phyloP scores from a whole-genome alignment of 2,888 invertebrate genomes.

The Fragum sueziense region DNA sequence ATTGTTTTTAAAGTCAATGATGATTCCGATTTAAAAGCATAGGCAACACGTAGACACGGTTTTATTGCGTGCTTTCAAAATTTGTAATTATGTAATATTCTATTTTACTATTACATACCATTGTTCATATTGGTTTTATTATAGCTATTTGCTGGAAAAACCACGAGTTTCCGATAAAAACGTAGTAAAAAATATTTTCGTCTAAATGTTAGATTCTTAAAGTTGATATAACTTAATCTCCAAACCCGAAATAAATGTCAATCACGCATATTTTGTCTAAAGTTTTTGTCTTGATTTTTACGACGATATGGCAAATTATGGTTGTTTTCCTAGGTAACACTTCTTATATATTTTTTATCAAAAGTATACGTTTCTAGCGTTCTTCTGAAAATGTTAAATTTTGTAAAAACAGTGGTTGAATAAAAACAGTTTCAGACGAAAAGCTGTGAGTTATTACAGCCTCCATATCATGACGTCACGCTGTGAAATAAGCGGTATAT shows the following conservation, averaged over 20 bases:
- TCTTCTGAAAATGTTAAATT: not conserved
- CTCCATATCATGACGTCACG: slow-evolving; percentile 5
- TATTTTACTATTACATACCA: not conserved
- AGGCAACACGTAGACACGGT: too few species aligned
- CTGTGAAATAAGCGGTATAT: slow-evolving; percentile 17
- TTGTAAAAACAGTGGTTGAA: not conserved
- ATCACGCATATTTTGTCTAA: not conserved
- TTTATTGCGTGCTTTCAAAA: not conserved
- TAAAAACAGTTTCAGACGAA: not conserved
- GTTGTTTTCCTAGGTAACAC: not conserved
- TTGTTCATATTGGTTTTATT: not conserved
- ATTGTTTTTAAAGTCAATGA: too few species aligned
- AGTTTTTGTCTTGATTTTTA: not conserved
- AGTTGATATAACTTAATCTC: not conserved
- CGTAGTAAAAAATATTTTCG: not conserved
- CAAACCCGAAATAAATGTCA: not conserved
- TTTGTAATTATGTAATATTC: not conserved
- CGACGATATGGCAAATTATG: not conserved
- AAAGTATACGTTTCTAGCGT: not conserved
- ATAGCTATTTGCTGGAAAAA: not conserved
- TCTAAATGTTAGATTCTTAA: slow-evolving; percentile 1
- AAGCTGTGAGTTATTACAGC: slow-evolving; percentile 3
- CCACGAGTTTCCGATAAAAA: not conserved
- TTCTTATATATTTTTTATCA: not conserved
- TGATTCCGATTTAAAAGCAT: too few species aligned